phyloP scores from a whole-genome alignment of 2,888 invertebrate genomes.

The Drosophila algonquin region DNA sequence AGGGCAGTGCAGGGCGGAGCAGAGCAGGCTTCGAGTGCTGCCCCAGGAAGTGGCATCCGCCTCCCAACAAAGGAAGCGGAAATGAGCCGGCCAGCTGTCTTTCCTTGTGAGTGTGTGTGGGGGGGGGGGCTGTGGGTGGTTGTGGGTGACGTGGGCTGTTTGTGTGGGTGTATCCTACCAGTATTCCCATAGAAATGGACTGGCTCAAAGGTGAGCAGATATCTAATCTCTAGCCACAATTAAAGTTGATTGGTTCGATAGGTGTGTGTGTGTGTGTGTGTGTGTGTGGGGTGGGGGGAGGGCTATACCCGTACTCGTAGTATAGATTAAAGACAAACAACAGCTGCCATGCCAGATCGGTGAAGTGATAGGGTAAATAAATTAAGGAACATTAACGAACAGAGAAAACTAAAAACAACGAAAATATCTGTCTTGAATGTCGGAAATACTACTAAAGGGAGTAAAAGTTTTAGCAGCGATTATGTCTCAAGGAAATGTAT shows the following conservation, averaged over 20 bases:
- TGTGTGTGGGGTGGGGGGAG: too few species aligned
- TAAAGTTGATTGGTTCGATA: constrained; percentile 50
- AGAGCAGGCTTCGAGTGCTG: background rate
- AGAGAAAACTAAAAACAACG: background rate
- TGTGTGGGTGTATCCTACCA: constrained; percentile 17
- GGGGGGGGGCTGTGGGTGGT: too few species aligned
- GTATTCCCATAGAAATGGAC: background rate
- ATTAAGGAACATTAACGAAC: background rate
- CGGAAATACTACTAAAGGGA: too few species aligned
- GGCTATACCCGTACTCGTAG: background rate
- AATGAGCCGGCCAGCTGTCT: constrained; percentile 60
- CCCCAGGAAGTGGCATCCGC: constrained; percentile 29
- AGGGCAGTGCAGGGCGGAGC: constrained; percentile 1
- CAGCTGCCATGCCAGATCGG: background rate
- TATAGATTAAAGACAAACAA: background rate
- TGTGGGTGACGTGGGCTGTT: constrained; percentile 1
- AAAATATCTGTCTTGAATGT: too few species aligned
- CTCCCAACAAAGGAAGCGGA: constrained; percentile 68
- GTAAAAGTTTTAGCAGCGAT: too few species aligned
- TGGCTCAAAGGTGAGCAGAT: constrained; percentile 32
- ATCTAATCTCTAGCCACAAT: constrained; percentile 52
- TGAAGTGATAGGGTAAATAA: background rate
- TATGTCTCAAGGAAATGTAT: too few species aligned
- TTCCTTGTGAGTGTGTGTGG: background rate
- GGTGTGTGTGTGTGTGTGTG: background rate